Percentiles rank a stretch among this genome's conserved stretches.
phyloP scores from a whole-genome alignment of 2,888 invertebrate species.

The Lypha dubia region DNA sequence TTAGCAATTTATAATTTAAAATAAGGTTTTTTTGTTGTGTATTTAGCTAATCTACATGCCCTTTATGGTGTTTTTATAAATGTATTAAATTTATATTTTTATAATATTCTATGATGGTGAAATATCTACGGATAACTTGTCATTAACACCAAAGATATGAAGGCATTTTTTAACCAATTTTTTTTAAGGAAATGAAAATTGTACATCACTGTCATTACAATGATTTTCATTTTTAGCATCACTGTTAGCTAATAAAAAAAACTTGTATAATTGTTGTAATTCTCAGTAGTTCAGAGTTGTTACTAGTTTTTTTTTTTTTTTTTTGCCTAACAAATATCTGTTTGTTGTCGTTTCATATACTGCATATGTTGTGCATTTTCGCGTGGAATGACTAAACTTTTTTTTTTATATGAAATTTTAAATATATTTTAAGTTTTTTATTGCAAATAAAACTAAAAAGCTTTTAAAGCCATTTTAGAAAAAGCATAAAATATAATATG shows the following conservation, averaged over 20 bases:
- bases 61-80: too few species aligned
- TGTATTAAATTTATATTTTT: too few species aligned
- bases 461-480: background rate
- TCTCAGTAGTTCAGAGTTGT: constrained; percentile 41
- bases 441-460: background rate
- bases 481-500: background rate
- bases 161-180: too few species aligned
- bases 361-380: constrained; percentile 33
- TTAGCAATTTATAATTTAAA: too few species aligned
- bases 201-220: background rate
- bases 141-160: too few species aligned
- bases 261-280: constrained; percentile 32
- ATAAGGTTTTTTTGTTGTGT: too few species aligned
- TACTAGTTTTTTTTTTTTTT: background rate
- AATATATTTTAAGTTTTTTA: background rate
- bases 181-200: background rate
- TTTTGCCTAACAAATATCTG: constrained; percentile 19
- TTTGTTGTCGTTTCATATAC: constrained; percentile 34
- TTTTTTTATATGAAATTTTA: constrained; percentile 20
- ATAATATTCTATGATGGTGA: too few species aligned
- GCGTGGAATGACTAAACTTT: constrained; percentile 42
- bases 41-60: too few species aligned
- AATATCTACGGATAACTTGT: too few species aligned
- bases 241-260: constrained; percentile 19
- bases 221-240: constrained; percentile 12